Evolutionary conservation across 2,888 invertebrate genomes (phyloP), one percentile per base, ranked within the genome.

Genomic region (Phasia obesa): DNA sequence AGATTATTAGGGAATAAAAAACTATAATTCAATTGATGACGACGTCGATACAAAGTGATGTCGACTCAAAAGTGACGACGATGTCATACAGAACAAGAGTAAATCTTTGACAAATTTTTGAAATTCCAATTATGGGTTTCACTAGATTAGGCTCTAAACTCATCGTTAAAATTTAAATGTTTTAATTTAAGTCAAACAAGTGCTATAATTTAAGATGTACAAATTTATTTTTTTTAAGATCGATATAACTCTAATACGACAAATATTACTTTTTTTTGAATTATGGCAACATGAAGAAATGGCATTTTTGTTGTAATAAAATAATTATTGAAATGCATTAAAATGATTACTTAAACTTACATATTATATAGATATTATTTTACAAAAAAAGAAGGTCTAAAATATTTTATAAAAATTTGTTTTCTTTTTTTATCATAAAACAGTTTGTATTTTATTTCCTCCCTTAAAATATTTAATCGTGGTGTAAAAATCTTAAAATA

Each of bases 271-370:
- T 17, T 17, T 47, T 19, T 47, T 49, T 51, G 31, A 35, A 71
- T 62, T 57, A 82, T 83, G 82, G 82, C 82, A 83, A 75, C 74
- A 64, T 74, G 74, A 82, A 79, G 75, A 79, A 73, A 71, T 77
- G 77, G 67, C 77, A 73, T 51, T 23, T 23, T n/a, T 11, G 13
- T 17, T 27, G 13, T 23, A 53, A 19, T 51, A 23, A 53, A 55
- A 42, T 19, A 27, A 55, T 9, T 19, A 51, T 62, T n/a, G 17
- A 74, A 74, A 74, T 64, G 62, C 53, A 44, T 44, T 55, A n/a
- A 44, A 55, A 23, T 55, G 44, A 44, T 23, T 2, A 44, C 6
- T 64, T 27, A 51, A 21, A 23, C 19, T 38, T 15, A 19, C 17
- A 6, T 11, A 35, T 5, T 15, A 19, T 13, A 6, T 11, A 35